phyloP scores from a whole-genome alignment of 2,797 vertebrate species.

The Neomorphus geoffroyi region DNA sequence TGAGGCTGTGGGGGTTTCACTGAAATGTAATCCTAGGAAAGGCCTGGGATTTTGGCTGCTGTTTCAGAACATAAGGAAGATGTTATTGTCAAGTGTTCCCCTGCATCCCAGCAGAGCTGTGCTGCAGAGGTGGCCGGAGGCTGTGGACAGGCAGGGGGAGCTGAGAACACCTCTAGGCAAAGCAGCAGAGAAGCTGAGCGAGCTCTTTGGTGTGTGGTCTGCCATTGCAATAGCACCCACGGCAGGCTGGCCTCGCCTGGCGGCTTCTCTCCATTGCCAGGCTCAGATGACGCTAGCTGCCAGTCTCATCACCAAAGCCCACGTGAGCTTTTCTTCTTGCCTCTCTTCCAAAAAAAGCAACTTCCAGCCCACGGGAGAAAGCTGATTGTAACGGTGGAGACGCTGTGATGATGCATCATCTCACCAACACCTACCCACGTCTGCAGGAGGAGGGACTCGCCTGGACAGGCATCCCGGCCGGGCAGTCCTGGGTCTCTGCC shows the following conservation, averaged over 20 bases:
- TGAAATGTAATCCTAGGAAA: not conserved
- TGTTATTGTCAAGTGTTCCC: not conserved
- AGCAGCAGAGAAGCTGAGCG: not conserved
- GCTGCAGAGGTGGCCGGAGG: not conserved
- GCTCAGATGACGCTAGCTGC: not conserved
- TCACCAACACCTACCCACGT: not conserved
- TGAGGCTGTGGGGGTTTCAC: not conserved
- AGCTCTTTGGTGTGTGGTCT: not conserved
- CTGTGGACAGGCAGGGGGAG: not conserved
- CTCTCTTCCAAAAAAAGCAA: slow-evolving; percentile 53
- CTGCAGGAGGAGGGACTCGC: not conserved
- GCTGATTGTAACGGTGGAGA: not conserved
- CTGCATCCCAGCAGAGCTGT: not conserved
- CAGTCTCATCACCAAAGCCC: not conserved
- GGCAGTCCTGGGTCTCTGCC: not conserved
- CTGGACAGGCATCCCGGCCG: not conserved
- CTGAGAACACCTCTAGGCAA: not conserved
- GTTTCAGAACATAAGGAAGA: slow-evolving; percentile 9
- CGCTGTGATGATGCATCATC: not conserved
- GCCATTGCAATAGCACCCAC: not conserved
- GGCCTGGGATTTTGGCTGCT: not conserved
- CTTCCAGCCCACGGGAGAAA: slow-evolving; percentile 40
- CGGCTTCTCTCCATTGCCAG: not conserved
- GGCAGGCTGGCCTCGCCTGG: not conserved
- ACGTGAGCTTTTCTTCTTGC: slow-evolving; percentile 6